Base-by-base conservation (phyloP, 2,797 vertebrate species). In the Falco novaeseelandiae region DNA sequence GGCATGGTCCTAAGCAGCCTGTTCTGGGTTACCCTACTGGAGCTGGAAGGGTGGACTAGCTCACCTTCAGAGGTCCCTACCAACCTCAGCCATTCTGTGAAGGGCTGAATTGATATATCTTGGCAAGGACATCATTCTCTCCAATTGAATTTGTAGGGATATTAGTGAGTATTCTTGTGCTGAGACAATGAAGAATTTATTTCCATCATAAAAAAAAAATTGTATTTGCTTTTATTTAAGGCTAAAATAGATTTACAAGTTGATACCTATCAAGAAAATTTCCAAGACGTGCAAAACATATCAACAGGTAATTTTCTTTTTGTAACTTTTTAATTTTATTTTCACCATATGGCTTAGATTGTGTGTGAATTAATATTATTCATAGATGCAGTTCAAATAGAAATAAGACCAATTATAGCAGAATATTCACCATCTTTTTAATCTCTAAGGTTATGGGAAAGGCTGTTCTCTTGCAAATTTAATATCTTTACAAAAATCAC, bases 311-410 rank as follows among this genome's bases (percentile, higher is more conserved):
- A 61, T 76, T 93, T 78, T 52, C 40, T 23, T 46, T 42, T 3
- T 81, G 62, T 26, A 85, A 63, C 73, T 89, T 88, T 66, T 86
- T 26, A 29, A 63, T 94, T 87, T 90, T 66, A 94, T 83, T 52
- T 42, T 78, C 25, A 63, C 66, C 90, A 77, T 79, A 61, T 91
- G 58, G 67, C 67, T 96, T 34, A 71, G 54, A 83, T 58, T 76
- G 73, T 17, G 61, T 26, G 72, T 48, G 88, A 93, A 90, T 84
- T 88, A 95, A 93, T 93, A 46, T 88, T 69, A 96, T 95, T 96
- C 93, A 86, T 92, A 89, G 90, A 90, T 90, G 79, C 67, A 87
- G 89, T 20, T 58, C 25, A 83, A 79, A 79, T 25, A 93, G 87
- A 36, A 94, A 29, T 58, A 61, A 58, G 62, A 70, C 30, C 84